phyloP scores from a whole-genome alignment of 2,113 vertebrate species.

The Neodon shergylaensis region DNA sequence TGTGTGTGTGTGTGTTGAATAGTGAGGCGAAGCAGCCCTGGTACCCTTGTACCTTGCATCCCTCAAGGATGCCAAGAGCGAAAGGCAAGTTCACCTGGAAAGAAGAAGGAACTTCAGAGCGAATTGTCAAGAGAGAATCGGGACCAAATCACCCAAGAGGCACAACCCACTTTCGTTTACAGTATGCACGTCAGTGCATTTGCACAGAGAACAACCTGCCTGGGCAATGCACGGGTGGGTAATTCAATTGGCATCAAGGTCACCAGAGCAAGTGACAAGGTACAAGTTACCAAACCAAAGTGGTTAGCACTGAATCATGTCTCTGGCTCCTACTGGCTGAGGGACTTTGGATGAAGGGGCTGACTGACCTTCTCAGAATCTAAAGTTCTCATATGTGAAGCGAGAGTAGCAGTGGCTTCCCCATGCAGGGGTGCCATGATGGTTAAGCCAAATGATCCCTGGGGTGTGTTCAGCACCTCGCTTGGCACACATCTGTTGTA shows the following conservation, averaged over 20 bases:
- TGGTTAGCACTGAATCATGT: neutral
- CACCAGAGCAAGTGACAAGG: neutral
- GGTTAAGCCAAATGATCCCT: neutral
- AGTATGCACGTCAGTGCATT: neutral
- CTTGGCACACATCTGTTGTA: neutral
- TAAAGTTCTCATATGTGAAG: neutral
- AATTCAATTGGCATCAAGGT: neutral
- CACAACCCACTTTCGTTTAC: neutral
- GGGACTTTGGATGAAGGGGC: neutral
- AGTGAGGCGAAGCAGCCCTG: neutral
- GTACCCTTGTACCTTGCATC: neutral
- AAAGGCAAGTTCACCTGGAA: neutral
- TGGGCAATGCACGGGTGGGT: neutral
- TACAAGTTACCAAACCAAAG: neutral
- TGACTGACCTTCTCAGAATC: neutral
- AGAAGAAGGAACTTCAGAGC: neutral
- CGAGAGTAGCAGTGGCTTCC: neutral
- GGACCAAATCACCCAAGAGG: neutral
- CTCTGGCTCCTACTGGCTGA: neutral
- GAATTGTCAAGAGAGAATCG: neutral
- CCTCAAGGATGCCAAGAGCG: neutral
- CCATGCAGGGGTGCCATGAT: neutral
- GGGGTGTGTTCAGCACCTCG: neutral
- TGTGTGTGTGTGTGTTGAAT: neutral
- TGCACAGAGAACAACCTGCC: conserved; percentile 11